Evolutionary conservation across 2,888 invertebrate genomes (phyloP).

Genomic region (Lepidochrysops patricia): DNA sequence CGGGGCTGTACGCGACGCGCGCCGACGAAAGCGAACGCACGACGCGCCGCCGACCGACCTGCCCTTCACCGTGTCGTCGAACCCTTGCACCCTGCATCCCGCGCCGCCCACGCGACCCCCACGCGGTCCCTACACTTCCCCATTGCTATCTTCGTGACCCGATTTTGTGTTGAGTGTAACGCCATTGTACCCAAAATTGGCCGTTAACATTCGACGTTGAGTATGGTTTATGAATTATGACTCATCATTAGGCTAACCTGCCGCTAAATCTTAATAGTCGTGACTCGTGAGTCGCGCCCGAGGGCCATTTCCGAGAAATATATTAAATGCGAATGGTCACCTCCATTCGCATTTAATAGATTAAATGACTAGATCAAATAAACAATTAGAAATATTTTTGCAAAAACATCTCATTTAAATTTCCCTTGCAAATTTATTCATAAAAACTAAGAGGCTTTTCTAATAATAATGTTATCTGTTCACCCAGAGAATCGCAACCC

Average conservation of each 20-base stretch:
- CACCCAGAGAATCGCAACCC: no score
- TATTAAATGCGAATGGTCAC: no score
- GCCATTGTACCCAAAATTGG: constrained; percentile 18
- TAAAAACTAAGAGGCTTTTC: no score
- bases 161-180: constrained; percentile 39
- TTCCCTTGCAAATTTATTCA: no score
- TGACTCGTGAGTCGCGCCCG: background rate
- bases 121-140: constrained; percentile 44
- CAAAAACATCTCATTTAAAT: no score
- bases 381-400: no score
- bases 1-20: constrained; percentile 36
- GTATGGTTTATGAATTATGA: background rate
- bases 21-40: constrained; percentile 65
- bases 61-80: constrained; percentile 70
- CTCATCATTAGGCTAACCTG: background rate
- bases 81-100: constrained; percentile 41
- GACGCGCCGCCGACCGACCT: constrained; percentile 36
- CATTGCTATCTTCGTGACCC: constrained; percentile 53
- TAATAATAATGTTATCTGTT: no score
- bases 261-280: background rate
- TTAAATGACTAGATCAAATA: no score
- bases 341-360: no score
- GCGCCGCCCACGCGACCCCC: constrained; percentile 27
- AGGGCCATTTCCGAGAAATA: background rate
- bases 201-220: constrained; percentile 14